Conservation (phyloP, 2,888 invertebrate genomes). For the Philonicus albiceps region DNA sequence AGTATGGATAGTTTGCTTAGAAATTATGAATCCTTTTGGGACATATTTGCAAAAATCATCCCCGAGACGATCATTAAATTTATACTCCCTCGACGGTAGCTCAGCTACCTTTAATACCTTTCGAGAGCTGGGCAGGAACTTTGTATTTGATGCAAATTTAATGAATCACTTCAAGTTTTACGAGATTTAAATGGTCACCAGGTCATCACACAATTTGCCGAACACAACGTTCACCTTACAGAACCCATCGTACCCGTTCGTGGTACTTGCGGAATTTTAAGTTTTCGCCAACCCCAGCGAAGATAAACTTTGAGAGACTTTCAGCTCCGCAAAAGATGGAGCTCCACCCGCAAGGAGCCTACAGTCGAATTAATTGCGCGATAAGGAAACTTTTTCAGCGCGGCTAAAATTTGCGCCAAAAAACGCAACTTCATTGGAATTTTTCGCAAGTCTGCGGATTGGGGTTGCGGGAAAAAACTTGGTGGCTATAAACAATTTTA, state of each 20-base stretch:
- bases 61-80: neutral
- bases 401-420: neutral
- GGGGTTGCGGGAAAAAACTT: neutral
- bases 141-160: slow-evolving; percentile 32
- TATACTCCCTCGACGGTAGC: neutral
- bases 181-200: slow-evolving; percentile 27
- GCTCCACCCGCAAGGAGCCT: neutral
- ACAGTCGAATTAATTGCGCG: neutral
- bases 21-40: slow-evolving; percentile 13
- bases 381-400: slow-evolving; percentile 1
- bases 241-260: neutral
- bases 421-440: neutral
- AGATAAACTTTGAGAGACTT: neutral
- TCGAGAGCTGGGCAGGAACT: neutral
- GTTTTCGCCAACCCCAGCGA: neutral
- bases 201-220: slow-evolving; percentile 3
- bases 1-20: neutral
- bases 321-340: neutral
- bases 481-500: neutral
- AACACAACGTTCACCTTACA: neutral
- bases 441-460: neutral
- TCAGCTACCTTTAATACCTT: neutral
- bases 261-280: neutral
- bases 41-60: neutral
- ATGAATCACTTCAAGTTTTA: slow-evolving; percentile 27